phyloP scores from a whole-genome alignment of 2,113 vertebrate genomes.

The Megaleporinus macrocephalus region DNA sequence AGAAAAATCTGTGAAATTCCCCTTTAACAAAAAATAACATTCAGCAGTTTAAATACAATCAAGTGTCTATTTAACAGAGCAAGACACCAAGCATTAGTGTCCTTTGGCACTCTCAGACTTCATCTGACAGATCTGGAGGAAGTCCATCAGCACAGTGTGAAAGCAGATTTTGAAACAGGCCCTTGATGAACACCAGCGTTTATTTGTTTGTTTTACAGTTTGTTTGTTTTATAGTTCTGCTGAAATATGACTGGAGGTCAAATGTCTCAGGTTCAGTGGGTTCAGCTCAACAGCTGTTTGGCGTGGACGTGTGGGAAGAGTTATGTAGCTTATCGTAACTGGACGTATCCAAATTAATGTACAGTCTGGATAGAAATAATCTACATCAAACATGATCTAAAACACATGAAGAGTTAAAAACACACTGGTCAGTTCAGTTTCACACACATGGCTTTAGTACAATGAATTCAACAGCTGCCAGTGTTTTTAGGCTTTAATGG shows the following conservation, averaged over 20 bases:
- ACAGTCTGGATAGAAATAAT: neutral
- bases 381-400: too few relatives aligned
- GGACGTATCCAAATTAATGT: neutral
- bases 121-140: neutral
- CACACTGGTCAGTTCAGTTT: too few relatives aligned
- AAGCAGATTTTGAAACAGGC: neutral
- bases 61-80: neutral
- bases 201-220: neutral
- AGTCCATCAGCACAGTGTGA: neutral
- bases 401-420: too few relatives aligned
- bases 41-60: neutral
- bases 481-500: too few relatives aligned
- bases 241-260: neutral
- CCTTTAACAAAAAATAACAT: neutral
- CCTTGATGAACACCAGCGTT: neutral
- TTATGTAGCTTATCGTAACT: neutral
- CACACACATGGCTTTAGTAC: too few relatives aligned
- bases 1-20: neutral
- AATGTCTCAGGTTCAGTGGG: neutral
- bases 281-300: neutral
- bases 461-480: too few relatives aligned
- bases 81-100: neutral
- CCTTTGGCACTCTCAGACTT: neutral
- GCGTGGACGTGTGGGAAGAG: neutral
- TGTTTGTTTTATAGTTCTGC: neutral